phyloP scores from a whole-genome alignment of 2,797 vertebrate genomes.

The Odontamblyopus lacepedii region DNA sequence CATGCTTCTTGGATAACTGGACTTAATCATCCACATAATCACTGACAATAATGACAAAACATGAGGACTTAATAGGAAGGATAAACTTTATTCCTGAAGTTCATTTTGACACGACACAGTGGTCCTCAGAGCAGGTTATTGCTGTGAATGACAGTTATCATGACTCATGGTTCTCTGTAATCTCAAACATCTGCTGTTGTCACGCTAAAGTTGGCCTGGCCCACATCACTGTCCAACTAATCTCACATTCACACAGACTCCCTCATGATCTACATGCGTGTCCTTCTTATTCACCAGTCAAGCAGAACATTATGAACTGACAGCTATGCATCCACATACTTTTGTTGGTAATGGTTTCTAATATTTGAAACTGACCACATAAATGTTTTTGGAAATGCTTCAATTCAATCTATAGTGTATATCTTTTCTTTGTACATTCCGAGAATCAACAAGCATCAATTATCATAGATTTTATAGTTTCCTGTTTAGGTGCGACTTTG shows the following conservation, averaged over 20 bases:
- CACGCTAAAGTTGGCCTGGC: conserved; percentile 10
- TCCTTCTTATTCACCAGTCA: conserved; percentile 13
- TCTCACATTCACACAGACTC: neutral
- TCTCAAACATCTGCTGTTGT: conserved; percentile 6
- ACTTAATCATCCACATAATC: neutral
- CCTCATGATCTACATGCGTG: conserved; percentile 11
- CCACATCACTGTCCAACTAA: conserved; percentile 3
- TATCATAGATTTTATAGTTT: no score
- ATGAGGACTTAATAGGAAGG: conserved; percentile 1
- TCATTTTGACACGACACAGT: conserved; percentile 13
- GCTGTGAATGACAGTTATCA: conserved; percentile 1
- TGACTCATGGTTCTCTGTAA: conserved; percentile 15
- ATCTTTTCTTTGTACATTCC: neutral
- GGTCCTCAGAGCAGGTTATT: neutral
- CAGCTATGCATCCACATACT: neutral
- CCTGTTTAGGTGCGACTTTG: no score
- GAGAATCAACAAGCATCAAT: neutral
- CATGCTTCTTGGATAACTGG: neutral
- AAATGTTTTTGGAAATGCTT: neutral
- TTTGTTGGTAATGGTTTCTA: neutral
- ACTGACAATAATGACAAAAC: neutral
- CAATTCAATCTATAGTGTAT: neutral
- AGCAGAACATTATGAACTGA: neutral
- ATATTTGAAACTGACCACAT: neutral
- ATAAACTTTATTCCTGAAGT: conserved; percentile 20